phyloP scores from a whole-genome alignment of 1,140 invertebrate species.

The Leptinotarsa lineolata region DNA sequence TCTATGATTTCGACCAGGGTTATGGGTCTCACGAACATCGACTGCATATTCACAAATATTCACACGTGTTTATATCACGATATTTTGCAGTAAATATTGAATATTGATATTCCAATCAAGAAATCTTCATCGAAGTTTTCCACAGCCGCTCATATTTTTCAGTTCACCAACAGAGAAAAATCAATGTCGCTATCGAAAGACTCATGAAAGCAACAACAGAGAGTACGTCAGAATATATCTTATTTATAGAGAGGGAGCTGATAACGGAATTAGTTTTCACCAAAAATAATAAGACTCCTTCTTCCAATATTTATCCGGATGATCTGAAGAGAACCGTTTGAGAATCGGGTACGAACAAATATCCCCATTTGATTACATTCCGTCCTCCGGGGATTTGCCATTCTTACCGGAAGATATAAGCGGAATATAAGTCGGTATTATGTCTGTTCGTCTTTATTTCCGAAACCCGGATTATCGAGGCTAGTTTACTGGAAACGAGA shows the following conservation, averaged over 20 bases:
- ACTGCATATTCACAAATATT: too few species aligned
- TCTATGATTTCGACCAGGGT: background rate
- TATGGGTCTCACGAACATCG: too few species aligned
- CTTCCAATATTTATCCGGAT: conserved; percentile 19
- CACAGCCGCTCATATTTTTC: too few species aligned
- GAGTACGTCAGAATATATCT: background rate
- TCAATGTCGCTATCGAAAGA: too few species aligned
- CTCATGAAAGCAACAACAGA: background rate
- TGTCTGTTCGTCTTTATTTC: too few species aligned
- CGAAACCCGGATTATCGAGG: too few species aligned
- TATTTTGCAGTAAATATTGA: too few species aligned
- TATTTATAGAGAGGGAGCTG: background rate
- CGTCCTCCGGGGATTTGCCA: background rate
- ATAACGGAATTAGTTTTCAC: conserved; percentile 10
- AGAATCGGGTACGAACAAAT: conserved; percentile 7
- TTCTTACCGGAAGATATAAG: conserved; percentile 4
- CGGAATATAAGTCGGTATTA: background rate
- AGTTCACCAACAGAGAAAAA: too few species aligned
- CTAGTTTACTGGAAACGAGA: too few species aligned
- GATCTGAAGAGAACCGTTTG: background rate
- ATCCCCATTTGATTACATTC: conserved; percentile 8
- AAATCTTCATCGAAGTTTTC: background rate
- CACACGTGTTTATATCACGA: too few species aligned
- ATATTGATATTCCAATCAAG: too few species aligned
- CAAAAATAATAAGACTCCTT: conserved; percentile 9